A percentile compares a stretch with the other conserved stretches of the same genome.
Evolutionary conservation across 2,797 vertebrate genomes (phyloP).

Genomic region (Cynopterus sphinx): DNA sequence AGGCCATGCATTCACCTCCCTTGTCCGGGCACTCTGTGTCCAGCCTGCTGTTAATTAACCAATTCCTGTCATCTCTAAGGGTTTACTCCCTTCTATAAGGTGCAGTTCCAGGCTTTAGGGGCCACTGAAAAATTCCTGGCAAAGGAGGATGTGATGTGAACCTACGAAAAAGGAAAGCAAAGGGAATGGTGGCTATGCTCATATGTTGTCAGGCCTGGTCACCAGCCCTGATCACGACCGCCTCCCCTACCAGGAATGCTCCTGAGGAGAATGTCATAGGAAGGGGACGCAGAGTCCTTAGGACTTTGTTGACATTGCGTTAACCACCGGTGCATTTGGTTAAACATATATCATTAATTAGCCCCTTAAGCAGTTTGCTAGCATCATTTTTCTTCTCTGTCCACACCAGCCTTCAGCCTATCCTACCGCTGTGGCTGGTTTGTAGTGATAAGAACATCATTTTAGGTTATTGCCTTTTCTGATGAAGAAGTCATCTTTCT

Average conservation of each 20-base stretch:
- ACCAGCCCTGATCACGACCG: fast-evolving
- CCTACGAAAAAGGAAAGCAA: background rate
- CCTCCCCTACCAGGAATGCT: too few species aligned
- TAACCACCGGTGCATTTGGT: background rate
- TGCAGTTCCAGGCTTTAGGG: background rate
- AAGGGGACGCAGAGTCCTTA: background rate
- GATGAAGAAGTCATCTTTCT: constrained; percentile 45
- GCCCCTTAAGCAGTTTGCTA: background rate
- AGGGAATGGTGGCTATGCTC: background rate
- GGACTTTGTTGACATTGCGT: background rate
- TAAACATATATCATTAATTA: background rate
- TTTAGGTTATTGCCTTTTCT: constrained; percentile 64
- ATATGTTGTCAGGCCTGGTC: fast-evolving
- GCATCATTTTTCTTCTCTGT: constrained; percentile 44
- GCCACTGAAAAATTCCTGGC: background rate
- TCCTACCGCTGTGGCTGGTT: constrained; percentile 29
- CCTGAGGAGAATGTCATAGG: background rate
- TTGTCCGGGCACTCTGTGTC: background rate
- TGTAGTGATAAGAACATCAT: constrained; percentile 42
- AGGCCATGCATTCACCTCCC: background rate
- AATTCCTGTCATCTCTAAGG: background rate
- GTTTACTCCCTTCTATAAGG: background rate
- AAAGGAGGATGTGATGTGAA: background rate
- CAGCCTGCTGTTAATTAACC: background rate
- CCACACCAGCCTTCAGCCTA: background rate